Percentiles rank a stretch among this genome's conserved stretches.
phyloP scores from a whole-genome alignment of 2,888 invertebrate species.

The Habroteleia sp. region DNA sequence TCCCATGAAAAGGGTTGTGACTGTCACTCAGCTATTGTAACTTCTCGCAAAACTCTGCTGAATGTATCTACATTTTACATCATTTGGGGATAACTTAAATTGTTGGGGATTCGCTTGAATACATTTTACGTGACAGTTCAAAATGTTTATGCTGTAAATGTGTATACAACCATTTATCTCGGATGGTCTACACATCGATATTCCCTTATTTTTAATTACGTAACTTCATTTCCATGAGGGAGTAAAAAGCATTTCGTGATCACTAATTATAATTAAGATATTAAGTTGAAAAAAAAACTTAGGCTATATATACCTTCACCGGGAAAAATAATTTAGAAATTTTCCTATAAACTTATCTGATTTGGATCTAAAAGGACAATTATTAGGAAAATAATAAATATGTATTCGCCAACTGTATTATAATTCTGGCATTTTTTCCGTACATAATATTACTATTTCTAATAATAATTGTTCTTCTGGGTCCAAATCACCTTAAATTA shows the following conservation, averaged over 20 bases:
- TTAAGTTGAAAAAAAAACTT: no score
- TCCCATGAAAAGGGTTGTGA: constrained; percentile 71
- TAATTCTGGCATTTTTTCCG: no score
- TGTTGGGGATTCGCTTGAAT: constrained; percentile 42
- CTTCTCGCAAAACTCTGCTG: constrained; percentile 61
- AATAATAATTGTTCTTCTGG: no score
- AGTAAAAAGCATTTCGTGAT: not conserved
- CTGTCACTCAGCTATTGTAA: constrained; percentile 68
- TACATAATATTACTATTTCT: no score
- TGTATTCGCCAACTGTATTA: no score
- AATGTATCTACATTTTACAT: constrained; percentile 71
- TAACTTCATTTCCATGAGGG: constrained; percentile 42
- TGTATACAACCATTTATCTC: constrained; percentile 48
- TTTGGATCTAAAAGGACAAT: no score
- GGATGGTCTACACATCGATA: constrained; percentile 23
- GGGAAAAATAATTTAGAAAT: no score
- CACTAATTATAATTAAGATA: no score
- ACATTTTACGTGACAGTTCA: constrained; percentile 51
- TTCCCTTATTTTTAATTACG: constrained; percentile 54
- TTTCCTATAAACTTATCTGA: no score
- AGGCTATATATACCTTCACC: no score
- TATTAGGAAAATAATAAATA: no score
- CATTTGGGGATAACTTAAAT: constrained; percentile 49
- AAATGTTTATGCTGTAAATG: constrained; percentile 47
- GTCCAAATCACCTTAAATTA: no score